A percentile compares a stretch with the other conserved stretches of the same genome.
Evolutionary conservation across 2,113 vertebrate genomes (phyloP).

Genomic region (Grantiella picta): DNA sequence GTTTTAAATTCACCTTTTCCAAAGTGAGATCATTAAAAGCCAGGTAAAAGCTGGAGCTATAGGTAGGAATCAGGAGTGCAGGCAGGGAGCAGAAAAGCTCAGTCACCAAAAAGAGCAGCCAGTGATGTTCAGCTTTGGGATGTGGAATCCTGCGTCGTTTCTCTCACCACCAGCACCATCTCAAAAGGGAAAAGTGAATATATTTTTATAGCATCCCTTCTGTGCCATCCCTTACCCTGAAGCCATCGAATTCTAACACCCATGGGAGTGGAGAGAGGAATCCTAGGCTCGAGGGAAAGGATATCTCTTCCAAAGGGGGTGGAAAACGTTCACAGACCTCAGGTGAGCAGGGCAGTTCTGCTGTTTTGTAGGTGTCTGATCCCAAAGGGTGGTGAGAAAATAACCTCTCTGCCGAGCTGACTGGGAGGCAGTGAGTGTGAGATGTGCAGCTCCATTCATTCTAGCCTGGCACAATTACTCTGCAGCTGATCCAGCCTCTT

Average conservation of each 20-base stretch:
- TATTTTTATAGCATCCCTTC: not conserved
- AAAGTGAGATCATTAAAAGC: not conserved
- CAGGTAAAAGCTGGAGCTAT: not conserved
- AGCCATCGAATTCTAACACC: not conserved
- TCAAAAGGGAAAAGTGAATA: not conserved
- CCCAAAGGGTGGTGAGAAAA: not conserved
- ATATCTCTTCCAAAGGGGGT: not conserved
- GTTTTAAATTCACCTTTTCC: not conserved
- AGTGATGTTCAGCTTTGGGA: not conserved
- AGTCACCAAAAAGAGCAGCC: not conserved
- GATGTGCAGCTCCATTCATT: not conserved
- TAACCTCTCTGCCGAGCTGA: not conserved
- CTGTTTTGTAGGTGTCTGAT: not conserved
- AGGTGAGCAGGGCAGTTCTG: not conserved
- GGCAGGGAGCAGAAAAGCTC: not conserved
- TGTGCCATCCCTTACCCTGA: not conserved
- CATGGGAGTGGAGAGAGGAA: not conserved
- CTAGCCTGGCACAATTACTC: not conserved
- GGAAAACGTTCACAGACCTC: not conserved
- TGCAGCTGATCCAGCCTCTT: not conserved
- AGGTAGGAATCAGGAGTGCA: not conserved
- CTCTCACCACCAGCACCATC: not conserved
- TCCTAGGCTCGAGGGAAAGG: not conserved
- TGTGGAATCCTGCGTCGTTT: not conserved
- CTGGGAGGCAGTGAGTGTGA: not conserved